Evolutionary conservation across 2,113 vertebrate species (phyloP).

Genomic region (Zosterops lateralis): DNA sequence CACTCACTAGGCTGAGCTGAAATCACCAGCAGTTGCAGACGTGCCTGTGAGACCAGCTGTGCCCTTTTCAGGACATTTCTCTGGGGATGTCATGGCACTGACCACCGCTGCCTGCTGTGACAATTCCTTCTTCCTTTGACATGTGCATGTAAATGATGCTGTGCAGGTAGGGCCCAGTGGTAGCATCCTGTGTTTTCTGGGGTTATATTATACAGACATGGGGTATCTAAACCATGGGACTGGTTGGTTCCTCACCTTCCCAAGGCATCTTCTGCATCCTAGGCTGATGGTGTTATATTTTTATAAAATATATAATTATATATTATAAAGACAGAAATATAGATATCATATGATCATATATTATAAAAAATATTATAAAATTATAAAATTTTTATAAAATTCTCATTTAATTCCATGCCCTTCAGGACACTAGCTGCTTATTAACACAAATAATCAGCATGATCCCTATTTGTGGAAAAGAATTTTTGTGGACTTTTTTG

Average conservation of each 20-base stretch:
- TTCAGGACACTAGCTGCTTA: background rate
- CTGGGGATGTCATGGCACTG: background rate
- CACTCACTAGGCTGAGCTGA: too few relatives aligned
- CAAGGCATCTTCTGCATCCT: background rate
- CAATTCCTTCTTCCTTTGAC: background rate
- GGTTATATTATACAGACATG: too few relatives aligned
- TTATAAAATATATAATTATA: too few relatives aligned
- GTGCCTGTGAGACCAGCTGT: too few relatives aligned
- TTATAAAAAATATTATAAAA: too few relatives aligned
- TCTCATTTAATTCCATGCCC: background rate
- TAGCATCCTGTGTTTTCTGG: background rate
- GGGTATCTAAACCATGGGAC: too few relatives aligned
- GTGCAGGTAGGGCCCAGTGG: background rate
- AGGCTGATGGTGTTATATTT: background rate
- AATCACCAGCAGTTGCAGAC: too few relatives aligned
- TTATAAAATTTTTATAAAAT: background rate
- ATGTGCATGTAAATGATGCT: accelerated
- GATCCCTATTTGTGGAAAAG: background rate
- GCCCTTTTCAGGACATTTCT: background rate
- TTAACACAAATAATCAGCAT: background rate
- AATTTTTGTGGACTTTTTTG: background rate
- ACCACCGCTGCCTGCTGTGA: background rate
- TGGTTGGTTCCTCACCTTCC: too few relatives aligned
- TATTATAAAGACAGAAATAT: too few relatives aligned
- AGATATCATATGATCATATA: too few relatives aligned